A percentile compares a stretch with the other conserved stretches of the same genome.
phyloP scores from a whole-genome alignment of 53 echinoderm and acorn worm genomes.

The Temnopleurus reevesii region DNA sequence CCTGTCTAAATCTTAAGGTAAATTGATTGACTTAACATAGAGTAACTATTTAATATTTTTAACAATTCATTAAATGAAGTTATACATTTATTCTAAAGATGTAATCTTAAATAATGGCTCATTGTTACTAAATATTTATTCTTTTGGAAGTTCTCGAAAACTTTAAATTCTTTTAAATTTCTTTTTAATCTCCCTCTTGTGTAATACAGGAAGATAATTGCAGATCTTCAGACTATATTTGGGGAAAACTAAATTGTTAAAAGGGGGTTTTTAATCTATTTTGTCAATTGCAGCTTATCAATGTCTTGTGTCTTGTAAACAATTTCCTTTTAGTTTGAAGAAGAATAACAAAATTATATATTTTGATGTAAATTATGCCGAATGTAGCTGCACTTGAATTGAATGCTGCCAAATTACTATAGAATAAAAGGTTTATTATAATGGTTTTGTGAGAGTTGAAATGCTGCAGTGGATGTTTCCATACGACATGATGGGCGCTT shows the following conservation, averaged over 20 bases:
- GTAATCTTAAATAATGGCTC: too few species aligned
- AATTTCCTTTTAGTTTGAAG: not conserved
- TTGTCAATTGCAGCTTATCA: slow-evolving; percentile 7
- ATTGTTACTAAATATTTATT: too few species aligned
- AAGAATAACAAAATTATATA: not conserved
- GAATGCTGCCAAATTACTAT: slow-evolving; percentile 34
- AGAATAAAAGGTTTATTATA: not conserved
- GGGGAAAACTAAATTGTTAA: not conserved
- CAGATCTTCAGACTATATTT: not conserved
- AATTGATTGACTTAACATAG: too few species aligned
- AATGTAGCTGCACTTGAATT: slow-evolving; percentile 25
- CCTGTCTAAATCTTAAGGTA: too few species aligned
- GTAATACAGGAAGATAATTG: not conserved
- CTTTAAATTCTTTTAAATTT: too few species aligned
- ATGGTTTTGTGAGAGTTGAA: not conserved
- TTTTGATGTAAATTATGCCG: slow-evolving; percentile 8
- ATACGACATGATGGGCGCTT: too few species aligned
- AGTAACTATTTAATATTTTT: too few species aligned
- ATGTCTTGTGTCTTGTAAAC: not conserved
- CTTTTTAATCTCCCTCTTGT: too few species aligned
- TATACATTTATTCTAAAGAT: too few species aligned
- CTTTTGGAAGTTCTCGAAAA: too few species aligned
- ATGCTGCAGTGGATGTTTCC: slow-evolving; percentile 14
- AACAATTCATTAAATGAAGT: too few species aligned
- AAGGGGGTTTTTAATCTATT: not conserved